Evolutionary conservation across 2,113 vertebrate species (phyloP).

Genomic region (Macrotus californicus): DNA sequence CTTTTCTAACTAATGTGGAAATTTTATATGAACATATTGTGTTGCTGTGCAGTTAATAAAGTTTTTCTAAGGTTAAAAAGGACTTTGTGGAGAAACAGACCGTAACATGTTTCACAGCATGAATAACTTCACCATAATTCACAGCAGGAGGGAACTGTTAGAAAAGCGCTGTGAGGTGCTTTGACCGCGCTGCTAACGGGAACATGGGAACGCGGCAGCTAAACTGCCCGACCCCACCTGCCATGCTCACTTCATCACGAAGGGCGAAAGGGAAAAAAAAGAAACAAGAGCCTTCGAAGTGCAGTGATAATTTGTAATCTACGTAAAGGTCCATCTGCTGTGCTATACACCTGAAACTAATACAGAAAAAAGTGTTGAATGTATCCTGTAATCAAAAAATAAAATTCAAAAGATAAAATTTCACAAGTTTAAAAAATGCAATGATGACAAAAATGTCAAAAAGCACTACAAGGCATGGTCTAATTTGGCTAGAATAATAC

Average conservation of each 20-base stretch:
- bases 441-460: background rate
- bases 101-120: background rate
- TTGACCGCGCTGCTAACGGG: background rate
- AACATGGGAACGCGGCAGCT: background rate
- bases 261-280: background rate
- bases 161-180: constrained; percentile 33
- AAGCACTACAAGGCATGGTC: background rate
- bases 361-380: background rate
- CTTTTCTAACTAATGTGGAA: background rate
- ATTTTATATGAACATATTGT: background rate
- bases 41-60: background rate
- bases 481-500: background rate
- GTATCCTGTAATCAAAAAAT: background rate
- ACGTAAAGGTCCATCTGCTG: background rate
- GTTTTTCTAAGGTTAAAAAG: constrained; percentile 25
- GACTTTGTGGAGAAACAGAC: constrained; percentile 2
- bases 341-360: background rate
- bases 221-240: background rate
- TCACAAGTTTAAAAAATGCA: background rate
- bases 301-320: background rate
- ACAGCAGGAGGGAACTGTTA: background rate
- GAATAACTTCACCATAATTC: constrained; percentile 45
- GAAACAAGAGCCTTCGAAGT: background rate
- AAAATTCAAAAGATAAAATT: background rate
- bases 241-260: background rate